phyloP scores from a whole-genome alignment of 2,113 vertebrate genomes.

The Microtus pennsylvanicus region DNA sequence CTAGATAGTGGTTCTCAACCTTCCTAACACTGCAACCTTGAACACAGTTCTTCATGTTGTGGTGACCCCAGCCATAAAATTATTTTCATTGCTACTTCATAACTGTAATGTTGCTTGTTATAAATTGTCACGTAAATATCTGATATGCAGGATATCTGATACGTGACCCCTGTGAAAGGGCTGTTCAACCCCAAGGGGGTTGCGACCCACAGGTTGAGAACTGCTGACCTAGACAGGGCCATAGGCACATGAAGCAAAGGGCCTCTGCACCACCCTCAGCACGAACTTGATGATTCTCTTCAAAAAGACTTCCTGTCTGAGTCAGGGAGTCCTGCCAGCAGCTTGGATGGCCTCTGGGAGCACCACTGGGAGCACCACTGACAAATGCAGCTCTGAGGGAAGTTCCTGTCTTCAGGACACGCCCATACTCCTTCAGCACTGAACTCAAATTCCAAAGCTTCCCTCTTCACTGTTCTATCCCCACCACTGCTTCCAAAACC shows the following conservation, averaged over 20 bases:
- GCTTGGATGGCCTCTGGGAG: no score
- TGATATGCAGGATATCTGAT: no score
- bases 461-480: neutral
- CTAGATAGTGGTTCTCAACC: neutral
- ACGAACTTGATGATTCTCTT: neutral
- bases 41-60: neutral
- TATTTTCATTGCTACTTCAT: neutral
- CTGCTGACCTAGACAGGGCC: neutral
- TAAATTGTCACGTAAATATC: neutral
- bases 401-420: neutral
- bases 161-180: neutral
- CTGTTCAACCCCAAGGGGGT: neutral
- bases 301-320: neutral
- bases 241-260: neutral
- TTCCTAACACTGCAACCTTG: neutral
- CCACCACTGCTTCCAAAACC: neutral
- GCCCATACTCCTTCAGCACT: neutral
- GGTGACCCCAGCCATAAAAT: neutral
- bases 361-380: neutral
- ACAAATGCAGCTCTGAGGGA: neutral
- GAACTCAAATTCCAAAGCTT: neutral
- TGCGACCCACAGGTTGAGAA: neutral
- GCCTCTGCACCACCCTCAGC: neutral
- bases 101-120: neutral
- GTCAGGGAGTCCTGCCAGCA: accelerated